A percentile compares a stretch with the other conserved stretches of the same genome.
Evolutionary conservation across 2,113 vertebrate genomes (phyloP).

Genomic region (Petroica traversi): DNA sequence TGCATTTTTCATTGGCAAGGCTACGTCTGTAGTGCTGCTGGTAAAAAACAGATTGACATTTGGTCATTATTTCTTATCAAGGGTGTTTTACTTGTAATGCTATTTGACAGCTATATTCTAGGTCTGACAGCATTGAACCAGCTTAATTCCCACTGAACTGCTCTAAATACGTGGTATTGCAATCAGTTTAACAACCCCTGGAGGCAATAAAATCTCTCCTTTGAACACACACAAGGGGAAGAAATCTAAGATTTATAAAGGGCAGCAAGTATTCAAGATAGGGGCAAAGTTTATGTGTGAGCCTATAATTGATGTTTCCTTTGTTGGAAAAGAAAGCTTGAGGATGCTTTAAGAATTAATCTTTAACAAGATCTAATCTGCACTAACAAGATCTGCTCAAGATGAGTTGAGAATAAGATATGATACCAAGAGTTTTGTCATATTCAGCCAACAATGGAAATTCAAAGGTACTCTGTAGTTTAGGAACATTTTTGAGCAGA

Average conservation of each 20-base stretch:
- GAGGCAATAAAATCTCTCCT: constrained; percentile 91
- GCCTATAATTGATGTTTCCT: constrained; percentile 93
- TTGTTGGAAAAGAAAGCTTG: constrained; percentile 85
- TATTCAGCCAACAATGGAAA: constrained; percentile 80
- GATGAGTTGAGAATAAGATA: constrained; percentile 81
- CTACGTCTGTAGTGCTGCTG: constrained; percentile 55
- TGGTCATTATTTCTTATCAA: constrained; percentile 94
- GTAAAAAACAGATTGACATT: constrained; percentile 80
- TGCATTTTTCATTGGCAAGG: constrained; percentile 71
- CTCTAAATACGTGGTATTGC: constrained; percentile 94
- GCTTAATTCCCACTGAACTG: constrained; percentile 90
- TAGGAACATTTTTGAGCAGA: constrained; percentile 69
- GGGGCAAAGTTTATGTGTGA: constrained; percentile 93
- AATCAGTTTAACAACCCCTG: constrained; percentile 98
- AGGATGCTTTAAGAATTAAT: constrained; percentile 93
- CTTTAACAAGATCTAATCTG: constrained; percentile 96
- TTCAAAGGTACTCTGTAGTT: constrained; percentile 74
- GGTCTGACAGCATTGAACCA: constrained; percentile 92
- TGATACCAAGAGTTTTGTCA: constrained; percentile 84
- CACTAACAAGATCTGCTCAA: constrained; percentile 84
- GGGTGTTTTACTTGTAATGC: constrained; percentile 87
- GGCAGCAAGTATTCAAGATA: constrained; percentile 90
- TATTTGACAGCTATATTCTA: constrained; percentile 92
- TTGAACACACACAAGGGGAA: constrained; percentile 92
- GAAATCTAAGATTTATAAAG: constrained; percentile 91